Conservation (phyloP, 2,113 vertebrate genomes). For the Heteronetta atricapilla region DNA sequence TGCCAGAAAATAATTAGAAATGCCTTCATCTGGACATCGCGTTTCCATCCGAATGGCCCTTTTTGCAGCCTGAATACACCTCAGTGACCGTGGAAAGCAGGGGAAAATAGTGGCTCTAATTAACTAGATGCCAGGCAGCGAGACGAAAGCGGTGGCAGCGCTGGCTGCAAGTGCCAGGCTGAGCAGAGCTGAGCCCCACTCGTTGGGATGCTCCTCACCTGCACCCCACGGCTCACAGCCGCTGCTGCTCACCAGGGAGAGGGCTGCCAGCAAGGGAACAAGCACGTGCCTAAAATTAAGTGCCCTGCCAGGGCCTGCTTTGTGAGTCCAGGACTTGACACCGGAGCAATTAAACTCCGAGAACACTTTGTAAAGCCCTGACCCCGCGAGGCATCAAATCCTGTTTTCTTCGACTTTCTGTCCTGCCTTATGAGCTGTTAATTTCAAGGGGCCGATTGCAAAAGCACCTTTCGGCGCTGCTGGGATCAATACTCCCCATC, state of each 20-base stretch:
- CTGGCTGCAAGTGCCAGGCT: neutral
- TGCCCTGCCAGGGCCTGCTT: neutral
- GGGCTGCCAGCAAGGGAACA: neutral
- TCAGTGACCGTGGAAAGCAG: accelerated
- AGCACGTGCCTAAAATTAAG: neutral
- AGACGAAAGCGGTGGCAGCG: neutral
- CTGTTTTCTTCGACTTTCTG: constrained; percentile 60
- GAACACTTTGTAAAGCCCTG: constrained; percentile 25
- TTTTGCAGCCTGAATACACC: constrained; percentile 4
- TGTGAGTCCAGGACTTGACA: neutral
- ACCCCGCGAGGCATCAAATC: constrained; percentile 19
- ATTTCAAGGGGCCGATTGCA: neutral
- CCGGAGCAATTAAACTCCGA: neutral
- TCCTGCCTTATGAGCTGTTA: constrained; percentile 34
- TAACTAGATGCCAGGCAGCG: neutral
- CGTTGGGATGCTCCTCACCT: neutral
- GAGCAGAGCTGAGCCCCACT: neutral
- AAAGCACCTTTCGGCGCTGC: neutral
- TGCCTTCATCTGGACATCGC: neutral
- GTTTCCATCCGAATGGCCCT: neutral
- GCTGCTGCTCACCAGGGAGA: neutral
- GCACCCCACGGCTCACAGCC: accelerated
- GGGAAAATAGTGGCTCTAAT: neutral
- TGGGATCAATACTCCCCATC: accelerated
- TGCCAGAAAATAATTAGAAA: constrained; percentile 40